Base-by-base conservation (phyloP, 1,140 invertebrate genomes). In the Proctacanthus coquilletti region DNA sequence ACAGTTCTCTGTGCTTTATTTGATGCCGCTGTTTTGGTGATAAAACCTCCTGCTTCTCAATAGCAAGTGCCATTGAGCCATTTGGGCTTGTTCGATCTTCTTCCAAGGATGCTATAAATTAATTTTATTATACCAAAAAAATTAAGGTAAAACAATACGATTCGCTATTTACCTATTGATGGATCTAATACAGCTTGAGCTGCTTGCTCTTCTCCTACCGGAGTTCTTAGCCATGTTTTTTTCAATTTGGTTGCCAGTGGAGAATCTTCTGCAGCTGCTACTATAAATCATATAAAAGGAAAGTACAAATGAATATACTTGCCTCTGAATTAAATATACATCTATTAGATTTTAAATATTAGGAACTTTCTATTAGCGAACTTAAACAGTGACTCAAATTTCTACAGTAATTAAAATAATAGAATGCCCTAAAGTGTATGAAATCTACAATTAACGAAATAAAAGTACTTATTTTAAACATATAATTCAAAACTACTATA, bases 1-100 rank as follows among this genome's bases (percentile, higher is more conserved):
- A 99, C 46, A 99, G 70, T 68, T 99, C 96, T 50, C 94, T 75
- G 59, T 98, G 94, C 61, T 94, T 94, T 56, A 98, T 77, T 64
- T 92, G 87, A 66, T 96, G 89, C 48, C 85, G 75, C 61, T 92
- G 83, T 56, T 86, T 85, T 42, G 64, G 63, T 49, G 70, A 62
- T 41, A 78, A 68, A 30, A 51, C 38, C 45, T 60, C 56, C 18
- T 48, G 47, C 34, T 58, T 58, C 38, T 58, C 55, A 5, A 15
- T 13, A 31, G 8, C 18, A 18, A 35, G 64, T 62, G 18, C 55
- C 50, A 21, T 67, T 63, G 46, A 42, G 45, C 47, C 47, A 39
- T 49, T 50, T 32, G 56, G 56, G 46, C 56, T 60, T 18, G 50
- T 55, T 19, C 53, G 51, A 33, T 62, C 64, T 52, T 70, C 67